Base-by-base conservation (phyloP, 2,888 invertebrate species). In the Clitarchus hookeri region DNA sequence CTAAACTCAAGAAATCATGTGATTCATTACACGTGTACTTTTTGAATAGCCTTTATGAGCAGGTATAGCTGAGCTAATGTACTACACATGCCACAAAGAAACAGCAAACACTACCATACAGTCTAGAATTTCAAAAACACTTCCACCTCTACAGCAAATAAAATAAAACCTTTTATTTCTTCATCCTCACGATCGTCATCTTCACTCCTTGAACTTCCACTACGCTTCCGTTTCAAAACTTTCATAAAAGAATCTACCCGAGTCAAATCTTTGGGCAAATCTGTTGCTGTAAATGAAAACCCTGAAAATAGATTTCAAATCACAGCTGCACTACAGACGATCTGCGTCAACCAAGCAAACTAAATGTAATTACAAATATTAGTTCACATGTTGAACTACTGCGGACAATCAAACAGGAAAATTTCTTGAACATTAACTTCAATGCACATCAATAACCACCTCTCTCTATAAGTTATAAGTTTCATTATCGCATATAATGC, bases 261-360 rank as follows among this genome's bases (percentile, higher is more conserved):
- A 65, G n/a, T 65, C 16, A 65, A 65, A 65, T 65, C 65, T 65
- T n/a, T 65, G n/a, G 65, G 19, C n/a, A n/a, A 65, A 65, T 65
- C 65, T 65, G 65, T 65, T n/a, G 65, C 65, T 65, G 65, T 65
- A 65, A 65, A 65, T 65, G 65, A 23, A 65, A 65, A 65, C 65
- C 65, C 65, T 65, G 65, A 65, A 65, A 65, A 65, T 65, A n/a
- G 16, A n/a, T 65, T 19, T 65, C 19, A 65, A 23, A 65, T n/a
- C 16, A 65, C 19, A 65, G 65, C 65, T 65, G 16, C 19, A 65
- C 0, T 65, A 65, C 8, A n/a, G 19, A 65, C 2, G 16, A 11
- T 36, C 36, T 36, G 36, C 4, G 4, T 36, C 1, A 4, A 36
- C 36, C 36, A 36, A 36, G 36, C 36, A 36, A 36, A 36, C 36